Base-by-base conservation (phyloP, 2,888 invertebrate species). In the Lepidocyrtinus sp. region DNA sequence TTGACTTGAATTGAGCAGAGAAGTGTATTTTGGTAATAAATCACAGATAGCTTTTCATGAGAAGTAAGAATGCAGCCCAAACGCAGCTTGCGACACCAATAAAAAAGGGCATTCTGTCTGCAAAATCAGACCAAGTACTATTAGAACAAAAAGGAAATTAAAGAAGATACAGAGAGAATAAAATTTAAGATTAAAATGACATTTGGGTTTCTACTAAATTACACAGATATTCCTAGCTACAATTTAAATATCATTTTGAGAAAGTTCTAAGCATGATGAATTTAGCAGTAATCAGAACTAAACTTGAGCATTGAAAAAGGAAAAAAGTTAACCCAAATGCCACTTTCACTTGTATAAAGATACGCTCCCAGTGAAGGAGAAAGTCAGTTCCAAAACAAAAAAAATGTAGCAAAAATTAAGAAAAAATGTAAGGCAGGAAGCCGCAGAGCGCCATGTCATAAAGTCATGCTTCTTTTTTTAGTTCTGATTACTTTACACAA, bases 1-100 rank as follows among this genome's bases (percentile, higher is more conserved):
- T 27, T 24, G 7, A 26, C 24, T 26, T 26, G 65, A 73, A 70
- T 75, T 63, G 64, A 73, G 67, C 59, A 63, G 73, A 59, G 80
- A 77, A 79, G 80, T 78, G 65, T 64, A 68, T 9, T 55, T 64
- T n/a, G n/a, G 12, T 7, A 76, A 75, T 50, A 75, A 77, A 77
- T 84, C 82, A 82, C 83, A 87, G 84, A 91, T 92, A 92, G 89
- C 92, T 91, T 90, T 92, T 92, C 90, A 93, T 91, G 90, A 93
- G 91, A 90, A 93, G 92, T 90, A 93, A 91, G 90, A 93, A 91
- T 89, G 93, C 91, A 89, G 95, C 95, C 94, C 95, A 95, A 90
- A 96, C 91, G 91, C 95, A 95, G 89, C 95, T 95, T 89, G 95
- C 95, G 89, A 95, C 93, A 90, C 96, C 95, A 91, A 95, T 93